A percentile compares a stretch with the other conserved stretches of the same genome.
Conservation (phyloP, 1,140 invertebrate species). For the Zaprionus lachaisei region DNA sequence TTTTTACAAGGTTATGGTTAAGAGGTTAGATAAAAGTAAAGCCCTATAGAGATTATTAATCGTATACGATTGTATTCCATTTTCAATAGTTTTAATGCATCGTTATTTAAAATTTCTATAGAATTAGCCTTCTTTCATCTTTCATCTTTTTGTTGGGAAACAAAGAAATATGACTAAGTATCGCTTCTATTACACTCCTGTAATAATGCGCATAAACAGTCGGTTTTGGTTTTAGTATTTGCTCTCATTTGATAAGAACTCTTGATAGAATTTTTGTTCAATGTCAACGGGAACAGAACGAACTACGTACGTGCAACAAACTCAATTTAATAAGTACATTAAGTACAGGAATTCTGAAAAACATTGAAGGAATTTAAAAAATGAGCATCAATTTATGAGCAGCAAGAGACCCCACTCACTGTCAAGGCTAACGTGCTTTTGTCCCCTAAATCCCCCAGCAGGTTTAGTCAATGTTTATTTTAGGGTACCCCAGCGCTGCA, state of each 20-base stretch:
- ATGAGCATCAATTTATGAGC: not conserved
- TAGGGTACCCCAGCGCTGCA: constrained; percentile 14
- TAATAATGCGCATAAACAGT: not conserved
- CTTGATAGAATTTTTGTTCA: no score
- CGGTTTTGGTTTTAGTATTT: no score
- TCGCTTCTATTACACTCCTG: not conserved
- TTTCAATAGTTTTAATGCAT: no score
- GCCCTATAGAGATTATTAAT: no score
- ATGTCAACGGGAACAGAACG: not conserved
- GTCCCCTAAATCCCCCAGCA: constrained; percentile 4
- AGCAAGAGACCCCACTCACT: constrained; percentile 20
- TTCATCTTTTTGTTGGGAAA: no score
- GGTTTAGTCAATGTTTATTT: constrained; percentile 13
- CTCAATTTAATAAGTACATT: not conserved
- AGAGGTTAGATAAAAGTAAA: no score
- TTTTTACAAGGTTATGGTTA: no score
- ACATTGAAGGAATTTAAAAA: not conserved
- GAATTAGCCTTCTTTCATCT: no score
- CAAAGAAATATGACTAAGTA: no score
- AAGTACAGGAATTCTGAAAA: not conserved
- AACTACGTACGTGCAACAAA: not conserved
- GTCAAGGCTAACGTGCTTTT: constrained; percentile 15
- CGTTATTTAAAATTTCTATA: no score
- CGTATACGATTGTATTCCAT: no score
- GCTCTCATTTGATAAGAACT: no score